phyloP scores from a whole-genome alignment of 2,113 vertebrate genomes.

The crab-eating macaque (Macaca fascicularis) region T2T-MFA8v1.1 NC_088376.1:87906001-87906500 shows the following conservation, averaged over 20 bases:
- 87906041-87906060: neutral
- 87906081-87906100: neutral
- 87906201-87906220: neutral
- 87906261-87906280: neutral
- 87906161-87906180: neutral
- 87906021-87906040: neutral
- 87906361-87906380: neutral
- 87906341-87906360: neutral
- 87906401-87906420: neutral
- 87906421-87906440: conserved; percentile 50
- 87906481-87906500: conserved; percentile 54
- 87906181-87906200: neutral
- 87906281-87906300: neutral
- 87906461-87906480: conserved; percentile 19
- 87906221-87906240: neutral
- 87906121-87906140: neutral
- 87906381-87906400: neutral
- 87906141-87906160: neutral
- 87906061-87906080: neutral
- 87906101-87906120: neutral
- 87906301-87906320: neutral
- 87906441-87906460: neutral
- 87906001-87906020: neutral
- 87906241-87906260: neutral
- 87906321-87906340: neutral